Evolutionary conservation across 2,888 invertebrate species (phyloP).

Genomic region (Perizoma affinitatum): DNA sequence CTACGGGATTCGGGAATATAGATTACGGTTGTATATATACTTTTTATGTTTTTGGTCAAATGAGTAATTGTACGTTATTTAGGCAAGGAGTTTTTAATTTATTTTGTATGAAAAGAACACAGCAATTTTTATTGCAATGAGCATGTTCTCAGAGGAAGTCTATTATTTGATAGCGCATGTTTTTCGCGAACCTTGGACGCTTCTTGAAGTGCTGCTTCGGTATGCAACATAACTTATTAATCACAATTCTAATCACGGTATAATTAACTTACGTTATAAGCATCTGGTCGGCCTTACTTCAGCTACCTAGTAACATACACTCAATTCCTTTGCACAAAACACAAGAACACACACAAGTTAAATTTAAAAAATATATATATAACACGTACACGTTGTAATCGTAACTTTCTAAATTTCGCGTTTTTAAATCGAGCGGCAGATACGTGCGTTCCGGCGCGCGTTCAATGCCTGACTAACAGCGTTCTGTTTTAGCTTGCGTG

Average conservation of each 20-base stretch:
- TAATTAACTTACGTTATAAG: constrained; percentile 76
- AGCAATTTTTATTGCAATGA: constrained; percentile 5
- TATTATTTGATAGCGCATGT: constrained; percentile 5
- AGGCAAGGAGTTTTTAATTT: too few species aligned
- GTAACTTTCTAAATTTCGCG: constrained; percentile 71
- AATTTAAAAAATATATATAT: constrained; percentile 43
- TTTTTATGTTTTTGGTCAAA: background rate
- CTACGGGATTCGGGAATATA: constrained; percentile 14
- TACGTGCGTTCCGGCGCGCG: constrained; percentile 63
- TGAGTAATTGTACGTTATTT: background rate
- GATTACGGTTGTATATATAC: background rate
- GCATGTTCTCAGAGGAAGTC: background rate
- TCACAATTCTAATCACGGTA: constrained; percentile 52
- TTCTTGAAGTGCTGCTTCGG: constrained; percentile 21
- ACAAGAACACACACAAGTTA: constrained; percentile 59
- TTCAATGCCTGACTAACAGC: constrained; percentile 49
- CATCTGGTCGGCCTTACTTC: constrained; percentile 62
- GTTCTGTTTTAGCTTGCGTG: constrained; percentile 56
- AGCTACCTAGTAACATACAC: constrained; percentile 72
- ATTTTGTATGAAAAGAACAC: too few species aligned
- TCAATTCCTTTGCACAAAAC: constrained; percentile 64
- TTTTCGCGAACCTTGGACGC: constrained; percentile 29
- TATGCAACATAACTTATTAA: constrained; percentile 45
- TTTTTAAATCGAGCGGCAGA: constrained; percentile 51
- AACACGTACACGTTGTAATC: constrained; percentile 56